Percentiles rank a stretch among this genome's conserved stretches.
Evolutionary conservation across 2,888 invertebrate genomes (phyloP).

Genomic region (Phortica okadai): DNA sequence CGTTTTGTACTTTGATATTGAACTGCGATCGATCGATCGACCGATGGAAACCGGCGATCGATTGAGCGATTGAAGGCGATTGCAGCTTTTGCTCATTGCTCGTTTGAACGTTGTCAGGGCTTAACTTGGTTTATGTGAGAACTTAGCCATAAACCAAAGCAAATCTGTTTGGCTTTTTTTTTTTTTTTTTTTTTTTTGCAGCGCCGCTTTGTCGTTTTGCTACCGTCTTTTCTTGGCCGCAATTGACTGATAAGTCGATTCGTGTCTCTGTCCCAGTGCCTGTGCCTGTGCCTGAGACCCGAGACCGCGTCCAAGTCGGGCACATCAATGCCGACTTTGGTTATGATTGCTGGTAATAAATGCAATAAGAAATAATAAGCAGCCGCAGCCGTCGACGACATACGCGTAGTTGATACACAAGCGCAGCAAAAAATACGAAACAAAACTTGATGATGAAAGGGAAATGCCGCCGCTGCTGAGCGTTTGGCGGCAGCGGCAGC

Average conservation of each 20-base stretch:
- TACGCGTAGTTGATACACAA: constrained; percentile 48
- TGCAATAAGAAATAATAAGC: constrained; percentile 73
- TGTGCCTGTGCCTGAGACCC: neutral
- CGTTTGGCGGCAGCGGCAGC: neutral
- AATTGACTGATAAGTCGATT: constrained; percentile 34
- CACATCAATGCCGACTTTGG: constrained; percentile 67
- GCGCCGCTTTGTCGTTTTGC: neutral
- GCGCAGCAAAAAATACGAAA: constrained; percentile 26
- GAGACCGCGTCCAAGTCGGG: constrained; percentile 38
- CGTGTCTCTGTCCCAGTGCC: too few species aligned
- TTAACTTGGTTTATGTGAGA: constrained; percentile 61
- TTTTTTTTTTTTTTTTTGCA: constrained; percentile 11
- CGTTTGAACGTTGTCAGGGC: constrained; percentile 51
- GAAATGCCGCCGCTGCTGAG: constrained; percentile 59
- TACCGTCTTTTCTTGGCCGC: constrained; percentile 19
- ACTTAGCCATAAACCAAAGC: constrained; percentile 71
- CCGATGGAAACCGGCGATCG: constrained; percentile 2
- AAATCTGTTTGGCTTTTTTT: constrained; percentile 51
- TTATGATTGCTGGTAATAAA: constrained; percentile 73
- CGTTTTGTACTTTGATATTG: neutral
- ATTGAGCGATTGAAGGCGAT: neutral
- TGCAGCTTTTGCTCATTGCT: neutral
- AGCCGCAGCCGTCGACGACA: constrained; percentile 39
- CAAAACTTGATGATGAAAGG: constrained; percentile 63
- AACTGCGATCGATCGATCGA: neutral